Evolutionary conservation across 2,113 vertebrate species (phyloP).

Genomic region (Seriola aureovittata): DNA sequence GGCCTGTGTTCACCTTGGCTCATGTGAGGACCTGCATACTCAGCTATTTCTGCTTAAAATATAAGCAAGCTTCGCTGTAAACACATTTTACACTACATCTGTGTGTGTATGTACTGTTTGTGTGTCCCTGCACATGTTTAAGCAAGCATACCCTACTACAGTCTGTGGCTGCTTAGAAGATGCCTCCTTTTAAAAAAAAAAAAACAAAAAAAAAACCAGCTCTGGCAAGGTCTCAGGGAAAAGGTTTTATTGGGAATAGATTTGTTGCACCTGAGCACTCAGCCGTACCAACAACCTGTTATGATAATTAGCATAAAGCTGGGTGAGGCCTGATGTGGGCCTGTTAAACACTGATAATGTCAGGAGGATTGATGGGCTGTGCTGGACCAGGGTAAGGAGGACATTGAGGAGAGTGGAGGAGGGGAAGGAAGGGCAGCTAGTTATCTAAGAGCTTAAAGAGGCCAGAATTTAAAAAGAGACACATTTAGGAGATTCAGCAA

Average conservation of each 20-base stretch:
- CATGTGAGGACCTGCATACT: not conserved
- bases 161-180: slow-evolving; percentile 22
- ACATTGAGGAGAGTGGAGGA: slow-evolving; percentile 46
- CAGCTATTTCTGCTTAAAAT: not conserved
- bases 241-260: slow-evolving; percentile 52
- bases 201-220: slow-evolving; percentile 33
- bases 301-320: slow-evolving; percentile 74
- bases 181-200: slow-evolving; percentile 20
- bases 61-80: not conserved
- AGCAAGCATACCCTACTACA: no score
- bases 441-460: slow-evolving; percentile 64
- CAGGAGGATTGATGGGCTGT: slow-evolving; percentile 71
- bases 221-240: slow-evolving; percentile 38
- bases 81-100: slow-evolving; percentile 5
- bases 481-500: not conserved
- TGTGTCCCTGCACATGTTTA: not conserved
- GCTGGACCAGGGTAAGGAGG: slow-evolving; percentile 55
- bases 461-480: slow-evolving; percentile 61
- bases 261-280: slow-evolving; percentile 55
- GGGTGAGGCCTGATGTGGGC: slow-evolving; percentile 58
- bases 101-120: not conserved
- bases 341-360: slow-evolving; percentile 77
- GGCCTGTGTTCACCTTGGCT: not conserved
- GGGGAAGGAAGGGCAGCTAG: slow-evolving; percentile 52
- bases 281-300: slow-evolving; percentile 61